Conservation (phyloP, 2,888 invertebrate species). For the Hypomecis punctinalis region DNA sequence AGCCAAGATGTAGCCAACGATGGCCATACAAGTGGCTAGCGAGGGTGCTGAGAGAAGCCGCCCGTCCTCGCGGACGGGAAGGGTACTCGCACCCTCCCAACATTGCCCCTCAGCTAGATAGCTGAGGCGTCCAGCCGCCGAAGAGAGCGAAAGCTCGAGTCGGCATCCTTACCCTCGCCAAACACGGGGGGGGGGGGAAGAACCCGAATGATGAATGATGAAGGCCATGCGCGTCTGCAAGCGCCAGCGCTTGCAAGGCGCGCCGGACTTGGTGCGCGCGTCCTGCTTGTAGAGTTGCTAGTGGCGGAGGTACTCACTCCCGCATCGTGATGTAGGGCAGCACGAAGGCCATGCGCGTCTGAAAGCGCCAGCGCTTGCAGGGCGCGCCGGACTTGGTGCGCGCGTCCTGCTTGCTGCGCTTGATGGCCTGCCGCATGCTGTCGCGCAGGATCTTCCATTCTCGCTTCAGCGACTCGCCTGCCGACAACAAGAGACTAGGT, state of each 20-base stretch:
- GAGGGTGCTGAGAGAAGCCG: no score
- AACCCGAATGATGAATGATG: no score
- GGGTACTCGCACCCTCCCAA: no score
- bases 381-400: conserved; percentile 69
- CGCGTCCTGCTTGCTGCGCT: conserved; percentile 64
- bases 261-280: conserved; percentile 67
- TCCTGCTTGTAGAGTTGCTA: no score
- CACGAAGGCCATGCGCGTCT: conserved; percentile 74
- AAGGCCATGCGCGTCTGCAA: conserved; percentile 76
- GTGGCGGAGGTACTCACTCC: conserved; percentile 45
- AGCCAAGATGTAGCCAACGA: no score
- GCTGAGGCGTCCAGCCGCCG: no score
- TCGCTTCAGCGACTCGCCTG: conserved; percentile 74
- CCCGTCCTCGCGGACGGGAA: no score
- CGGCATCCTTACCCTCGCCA: no score
- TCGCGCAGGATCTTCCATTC: conserved; percentile 82
- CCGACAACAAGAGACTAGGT: background rate
- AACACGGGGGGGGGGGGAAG: no score
- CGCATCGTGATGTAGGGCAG: conserved; percentile 76
- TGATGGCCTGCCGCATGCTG: conserved; percentile 76
- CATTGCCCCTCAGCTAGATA: no score
- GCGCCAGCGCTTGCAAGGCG: conserved; percentile 76
- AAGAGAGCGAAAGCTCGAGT: no score
- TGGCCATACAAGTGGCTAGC: no score
- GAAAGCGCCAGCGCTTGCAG: conserved; percentile 77